Evolutionary conservation across 2,888 invertebrate species (phyloP).

Genomic region (Athrips mouffetella): DNA sequence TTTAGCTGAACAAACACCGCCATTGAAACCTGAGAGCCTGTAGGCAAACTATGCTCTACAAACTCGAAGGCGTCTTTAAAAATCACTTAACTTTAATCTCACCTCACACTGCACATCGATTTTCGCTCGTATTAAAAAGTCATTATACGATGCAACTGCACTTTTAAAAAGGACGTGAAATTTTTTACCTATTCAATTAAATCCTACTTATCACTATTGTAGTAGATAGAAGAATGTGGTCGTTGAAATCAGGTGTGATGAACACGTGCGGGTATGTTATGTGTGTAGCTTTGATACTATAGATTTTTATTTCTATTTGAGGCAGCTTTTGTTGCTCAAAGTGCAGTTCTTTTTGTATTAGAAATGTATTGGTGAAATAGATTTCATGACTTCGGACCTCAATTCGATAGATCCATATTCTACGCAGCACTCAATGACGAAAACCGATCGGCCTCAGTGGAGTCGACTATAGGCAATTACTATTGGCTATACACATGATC

Average conservation of each 20-base stretch:
- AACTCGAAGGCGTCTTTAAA: conserved; percentile 17
- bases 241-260: no score
- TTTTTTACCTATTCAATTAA: no score
- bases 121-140: conserved; percentile 15
- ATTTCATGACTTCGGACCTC: no score
- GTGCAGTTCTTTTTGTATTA: no score
- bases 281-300: no score
- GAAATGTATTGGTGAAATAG: no score
- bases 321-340: no score
- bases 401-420: conserved; percentile 29
- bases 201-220: no score
- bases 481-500: conserved; percentile 15
- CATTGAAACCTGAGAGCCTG: conserved; percentile 19
- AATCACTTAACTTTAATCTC: conserved; percentile 5
- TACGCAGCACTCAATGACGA: conserved; percentile 33
- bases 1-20: conserved; percentile 47
- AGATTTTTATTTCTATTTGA: no score
- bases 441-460: conserved; percentile 37
- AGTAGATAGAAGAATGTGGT: no score
- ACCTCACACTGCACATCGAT: not conserved
- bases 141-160: conserved; percentile 21
- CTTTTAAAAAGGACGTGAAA: conserved; percentile 2
- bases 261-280: no score
- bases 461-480: conserved; percentile 52
- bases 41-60: conserved; percentile 15